Base-by-base conservation (phyloP, 2,888 invertebrate genomes). In the Xestoiulus laeticollis region DNA sequence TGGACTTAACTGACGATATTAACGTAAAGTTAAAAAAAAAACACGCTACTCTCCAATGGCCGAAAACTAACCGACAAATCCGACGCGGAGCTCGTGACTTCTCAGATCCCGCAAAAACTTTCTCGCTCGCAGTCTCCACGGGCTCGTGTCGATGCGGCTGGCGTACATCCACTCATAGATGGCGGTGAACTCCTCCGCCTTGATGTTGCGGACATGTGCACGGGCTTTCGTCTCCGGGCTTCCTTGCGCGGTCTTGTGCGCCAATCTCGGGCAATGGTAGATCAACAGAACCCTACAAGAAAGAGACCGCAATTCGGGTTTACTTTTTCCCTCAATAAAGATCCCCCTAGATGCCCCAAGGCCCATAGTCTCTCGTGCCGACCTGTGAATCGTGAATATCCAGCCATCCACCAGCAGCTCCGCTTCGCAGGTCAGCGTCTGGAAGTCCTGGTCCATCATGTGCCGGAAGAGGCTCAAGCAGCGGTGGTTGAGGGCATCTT, bases 101-200 rank as follows among this genome's bases (percentile, higher is more conserved):
- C 43, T 16, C n/a, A 84, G 22, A n/a, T 33, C 43, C 33, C 84
- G 19, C 84, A 84, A 22, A 33, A 84, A 43, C 68, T 6, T 26
- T 26, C 26, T 68, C 10, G 68, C 68, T 26, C 68, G 5, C 68
- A 68, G 22, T 6, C 14, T 32, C 84, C 84, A 84, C 10, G 26
- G 26, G 26, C 33, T 16, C 0, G 1, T 3, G 84, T 84, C 33
- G 33, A 84, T 38, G 1, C 10, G 22, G n/a, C 43, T n/a, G 1
- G 38, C 84, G 43, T 84, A 84, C 84, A 84, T 84, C 84, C 84
- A 84, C 33, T 84, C 43, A 22, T 84, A 84, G 84, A 84, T 19
- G 16, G 43, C 30, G 8, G 22, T 16, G 12, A 84, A 84, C 12
- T 16, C 33, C 0, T 33, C 19, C 16, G 84, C 33, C n/a, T 32